A percentile compares a stretch with the other conserved stretches of the same genome.
Evolutionary conservation across 2,113 vertebrate species (phyloP).

Genomic region (Tichodroma muraria): DNA sequence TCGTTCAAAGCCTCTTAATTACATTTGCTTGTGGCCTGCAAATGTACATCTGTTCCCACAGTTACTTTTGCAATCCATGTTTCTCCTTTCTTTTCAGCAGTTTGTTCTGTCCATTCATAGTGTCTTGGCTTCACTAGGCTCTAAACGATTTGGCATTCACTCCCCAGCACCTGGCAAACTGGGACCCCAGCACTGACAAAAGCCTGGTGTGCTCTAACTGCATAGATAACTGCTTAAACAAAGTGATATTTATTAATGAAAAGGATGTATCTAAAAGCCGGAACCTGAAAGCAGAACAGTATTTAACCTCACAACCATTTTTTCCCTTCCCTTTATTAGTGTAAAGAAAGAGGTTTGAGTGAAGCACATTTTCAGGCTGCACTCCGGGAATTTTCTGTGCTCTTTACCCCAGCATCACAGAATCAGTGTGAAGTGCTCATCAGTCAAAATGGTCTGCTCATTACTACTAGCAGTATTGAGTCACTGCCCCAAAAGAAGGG

Average conservation of each 20-base stretch:
- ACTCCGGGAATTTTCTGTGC: neutral
- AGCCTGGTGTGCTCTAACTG: neutral
- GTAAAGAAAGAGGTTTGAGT: neutral
- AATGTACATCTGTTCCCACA: constrained; percentile 9
- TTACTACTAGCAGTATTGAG: neutral
- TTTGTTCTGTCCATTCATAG: constrained; percentile 4
- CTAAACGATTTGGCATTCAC: neutral
- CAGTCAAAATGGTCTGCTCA: neutral
- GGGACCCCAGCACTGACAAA: neutral
- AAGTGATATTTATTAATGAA: neutral
- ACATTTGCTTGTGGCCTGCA: neutral
- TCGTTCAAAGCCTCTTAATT: neutral
- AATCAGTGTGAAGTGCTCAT: neutral
- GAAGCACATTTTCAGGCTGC: neutral
- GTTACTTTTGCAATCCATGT: neutral
- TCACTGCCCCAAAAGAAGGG: neutral
- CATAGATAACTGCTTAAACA: neutral
- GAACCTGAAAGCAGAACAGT: neutral
- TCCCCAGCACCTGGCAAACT: neutral
- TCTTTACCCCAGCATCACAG: neutral
- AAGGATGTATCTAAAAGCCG: neutral
- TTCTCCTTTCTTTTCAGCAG: neutral
- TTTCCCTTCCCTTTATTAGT: neutral
- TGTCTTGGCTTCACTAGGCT: neutral
- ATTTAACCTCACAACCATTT: neutral